phyloP scores from a whole-genome alignment of 2,888 invertebrate genomes.

The Hipparchia sbordonii region DNA sequence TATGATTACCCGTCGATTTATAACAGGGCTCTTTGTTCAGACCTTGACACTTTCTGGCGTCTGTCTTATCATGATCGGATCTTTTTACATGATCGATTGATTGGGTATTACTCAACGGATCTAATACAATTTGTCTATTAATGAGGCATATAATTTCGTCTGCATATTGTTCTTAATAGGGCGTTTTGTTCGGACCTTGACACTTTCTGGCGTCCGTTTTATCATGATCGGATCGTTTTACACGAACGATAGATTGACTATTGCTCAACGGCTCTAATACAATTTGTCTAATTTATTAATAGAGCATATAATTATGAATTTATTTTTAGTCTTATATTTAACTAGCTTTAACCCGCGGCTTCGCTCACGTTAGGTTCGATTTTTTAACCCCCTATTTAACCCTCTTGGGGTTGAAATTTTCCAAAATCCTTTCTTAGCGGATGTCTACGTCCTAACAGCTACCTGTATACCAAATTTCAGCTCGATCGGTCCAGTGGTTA shows the following conservation, averaged over 20 bases:
- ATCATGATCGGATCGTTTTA: conserved; percentile 36
- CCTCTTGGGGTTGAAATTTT: no score
- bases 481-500: no score
- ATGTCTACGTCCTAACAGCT: no score
- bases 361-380: no score
- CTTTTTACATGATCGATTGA: conserved; percentile 34
- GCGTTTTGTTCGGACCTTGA: conserved; percentile 40
- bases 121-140: conserved; percentile 14
- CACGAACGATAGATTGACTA: conserved; percentile 34
- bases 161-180: background rate
- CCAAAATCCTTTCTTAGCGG: no score
- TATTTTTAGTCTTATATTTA: background rate
- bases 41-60: conserved; percentile 42
- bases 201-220: conserved; percentile 37
- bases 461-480: no score
- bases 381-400: no score
- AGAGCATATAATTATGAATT: background rate
- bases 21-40: conserved; percentile 39
- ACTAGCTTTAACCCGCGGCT: no score
- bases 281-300: background rate
- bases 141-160: conserved; percentile 12
- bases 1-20: conserved; percentile 36
- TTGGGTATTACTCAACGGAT: conserved; percentile 27
- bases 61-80: conserved; percentile 37
- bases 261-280: conserved; percentile 11